Percentiles rank a stretch among this genome's conserved stretches.
These are phyloP conservation scores for Scleropages formosus DNA, from an alignment of 2,797 vertebrate genomes.

Conservation along the genomic window DNA sequence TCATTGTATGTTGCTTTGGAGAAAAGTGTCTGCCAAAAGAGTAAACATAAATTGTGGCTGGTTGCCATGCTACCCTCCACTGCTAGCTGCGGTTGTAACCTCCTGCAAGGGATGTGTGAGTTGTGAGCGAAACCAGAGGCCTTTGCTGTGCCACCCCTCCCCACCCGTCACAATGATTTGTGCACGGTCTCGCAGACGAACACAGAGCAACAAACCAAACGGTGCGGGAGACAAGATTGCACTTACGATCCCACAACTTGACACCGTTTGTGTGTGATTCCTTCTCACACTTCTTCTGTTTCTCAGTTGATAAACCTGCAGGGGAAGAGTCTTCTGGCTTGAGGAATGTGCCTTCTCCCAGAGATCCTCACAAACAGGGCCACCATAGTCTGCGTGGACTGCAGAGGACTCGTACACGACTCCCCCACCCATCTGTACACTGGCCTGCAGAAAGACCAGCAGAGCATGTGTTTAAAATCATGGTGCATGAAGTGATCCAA, in stretches of 20 bases:
- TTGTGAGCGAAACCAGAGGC: constrained; percentile 20
- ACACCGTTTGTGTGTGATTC: background rate
- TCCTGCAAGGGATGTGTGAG: constrained; percentile 58
- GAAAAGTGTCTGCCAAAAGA: too few relatives aligned
- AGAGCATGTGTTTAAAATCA: background rate
- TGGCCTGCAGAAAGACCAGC: too few relatives aligned
- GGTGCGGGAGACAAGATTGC: background rate
- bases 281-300: background rate
- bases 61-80: constrained; percentile 27
- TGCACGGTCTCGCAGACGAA: background rate
- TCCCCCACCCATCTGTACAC: background rate
- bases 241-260: background rate
- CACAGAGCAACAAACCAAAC: background rate
- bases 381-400: background rate
- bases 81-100: constrained; percentile 54
- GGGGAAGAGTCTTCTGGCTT: background rate
- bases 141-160: constrained; percentile 47
- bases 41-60: too few relatives aligned
- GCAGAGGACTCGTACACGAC: background rate
- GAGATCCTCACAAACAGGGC: constrained; percentile 3
- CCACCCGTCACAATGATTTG: background rate
- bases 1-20: too few relatives aligned
- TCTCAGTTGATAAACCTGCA: background rate
- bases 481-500: background rate
- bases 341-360: background rate